These are phyloP conservation scores for Phrynocephalus vlangalii DNA, from an alignment of 2,797 vertebrate genomes.

Conservation along the genomic window DNA sequence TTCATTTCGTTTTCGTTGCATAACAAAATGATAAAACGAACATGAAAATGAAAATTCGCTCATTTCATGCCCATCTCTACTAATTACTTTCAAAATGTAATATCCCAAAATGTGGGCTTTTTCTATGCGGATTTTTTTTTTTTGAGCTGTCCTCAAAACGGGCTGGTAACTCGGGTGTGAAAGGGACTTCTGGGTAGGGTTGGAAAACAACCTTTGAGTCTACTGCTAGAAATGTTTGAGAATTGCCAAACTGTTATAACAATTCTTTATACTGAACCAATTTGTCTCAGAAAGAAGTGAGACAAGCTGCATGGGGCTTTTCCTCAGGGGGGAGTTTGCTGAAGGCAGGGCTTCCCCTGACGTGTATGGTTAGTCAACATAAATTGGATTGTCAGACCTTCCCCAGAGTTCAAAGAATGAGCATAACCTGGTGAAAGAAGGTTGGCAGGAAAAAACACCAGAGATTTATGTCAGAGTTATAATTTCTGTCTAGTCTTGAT, in stretches of 20 bases:
- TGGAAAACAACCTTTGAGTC: background rate
- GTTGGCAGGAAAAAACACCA: background rate
- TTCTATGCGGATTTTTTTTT: background rate
- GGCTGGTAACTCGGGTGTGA: background rate
- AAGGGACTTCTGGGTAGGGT: background rate
- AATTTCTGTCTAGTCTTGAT: slow-evolving; percentile 8
- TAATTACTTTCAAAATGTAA: background rate
- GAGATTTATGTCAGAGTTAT: background rate
- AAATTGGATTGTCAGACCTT: background rate
- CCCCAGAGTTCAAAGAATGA: background rate
- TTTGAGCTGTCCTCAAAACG: background rate
- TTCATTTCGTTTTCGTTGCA: too few species aligned
- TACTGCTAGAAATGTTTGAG: background rate
- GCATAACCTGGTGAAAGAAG: background rate
- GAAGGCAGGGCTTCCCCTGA: background rate
- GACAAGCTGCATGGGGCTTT: background rate
- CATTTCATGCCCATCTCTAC: too few species aligned
- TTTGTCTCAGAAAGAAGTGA: background rate
- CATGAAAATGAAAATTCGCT: too few species aligned
- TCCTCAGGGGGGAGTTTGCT: background rate
- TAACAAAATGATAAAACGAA: too few species aligned
- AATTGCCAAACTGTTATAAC: background rate
- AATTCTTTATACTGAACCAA: background rate
- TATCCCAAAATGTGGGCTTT: too few species aligned
- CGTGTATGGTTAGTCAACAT: background rate